Evolutionary conservation across 2,797 vertebrate genomes (phyloP).

Genomic region (Chelonia mydas): DNA sequence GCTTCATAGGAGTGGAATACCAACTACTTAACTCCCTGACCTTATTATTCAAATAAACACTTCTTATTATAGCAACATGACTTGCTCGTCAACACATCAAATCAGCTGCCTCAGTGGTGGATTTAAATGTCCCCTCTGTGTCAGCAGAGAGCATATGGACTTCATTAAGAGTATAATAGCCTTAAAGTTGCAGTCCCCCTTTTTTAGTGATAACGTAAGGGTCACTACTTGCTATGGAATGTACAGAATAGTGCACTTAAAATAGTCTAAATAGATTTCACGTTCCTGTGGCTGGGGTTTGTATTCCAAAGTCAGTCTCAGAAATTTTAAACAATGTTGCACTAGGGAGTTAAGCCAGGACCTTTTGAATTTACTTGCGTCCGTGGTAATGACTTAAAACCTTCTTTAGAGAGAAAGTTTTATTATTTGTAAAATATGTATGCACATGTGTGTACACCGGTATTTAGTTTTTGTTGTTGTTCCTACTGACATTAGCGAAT

Average conservation of each 20-base stretch:
- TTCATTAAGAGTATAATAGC: background rate
- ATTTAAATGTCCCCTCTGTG: conserved; percentile 47
- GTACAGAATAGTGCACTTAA: background rate
- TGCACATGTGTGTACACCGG: fast-evolving
- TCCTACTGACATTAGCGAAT: background rate
- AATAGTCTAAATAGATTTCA: fast-evolving
- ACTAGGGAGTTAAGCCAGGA: fast-evolving
- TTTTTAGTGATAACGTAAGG: background rate
- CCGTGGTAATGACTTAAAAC: fast-evolving
- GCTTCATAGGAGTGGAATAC: conserved; percentile 85
- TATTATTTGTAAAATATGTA: background rate
- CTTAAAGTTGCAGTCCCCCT: background rate
- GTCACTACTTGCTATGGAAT: fast-evolving
- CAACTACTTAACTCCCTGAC: conserved; percentile 88
- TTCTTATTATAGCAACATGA: conserved; percentile 77
- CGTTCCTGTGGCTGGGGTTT: background rate
- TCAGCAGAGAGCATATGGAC: conserved; percentile 31
- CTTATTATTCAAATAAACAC: conserved; percentile 88
- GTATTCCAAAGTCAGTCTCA: background rate
- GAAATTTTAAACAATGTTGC: background rate
- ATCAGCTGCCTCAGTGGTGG: conserved; percentile 64
- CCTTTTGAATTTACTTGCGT: fast-evolving
- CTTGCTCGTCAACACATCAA: conserved; percentile 59
- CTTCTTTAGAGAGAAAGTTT: fast-evolving
- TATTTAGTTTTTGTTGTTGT: fast-evolving